phyloP scores from a whole-genome alignment of 2,888 invertebrate genomes.

The Apodemia duryi region DNA sequence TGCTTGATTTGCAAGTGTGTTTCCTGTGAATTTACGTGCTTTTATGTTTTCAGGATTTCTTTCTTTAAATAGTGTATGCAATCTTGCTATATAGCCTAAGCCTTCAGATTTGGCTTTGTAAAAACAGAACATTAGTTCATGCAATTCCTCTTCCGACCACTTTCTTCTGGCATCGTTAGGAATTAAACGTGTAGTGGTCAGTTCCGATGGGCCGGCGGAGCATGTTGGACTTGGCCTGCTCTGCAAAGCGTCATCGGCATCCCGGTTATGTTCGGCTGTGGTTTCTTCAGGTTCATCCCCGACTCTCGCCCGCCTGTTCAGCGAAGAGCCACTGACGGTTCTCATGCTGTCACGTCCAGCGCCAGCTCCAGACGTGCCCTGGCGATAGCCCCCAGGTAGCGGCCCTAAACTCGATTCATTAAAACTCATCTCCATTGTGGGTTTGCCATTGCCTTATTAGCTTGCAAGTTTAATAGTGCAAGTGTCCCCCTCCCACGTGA shows the following conservation, averaged over 20 bases:
- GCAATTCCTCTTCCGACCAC: not conserved
- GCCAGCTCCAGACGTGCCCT: no score
- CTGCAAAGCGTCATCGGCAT: not conserved
- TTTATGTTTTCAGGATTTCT: conserved; percentile 1
- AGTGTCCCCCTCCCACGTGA: no score
- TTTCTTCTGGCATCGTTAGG: conserved; percentile 3
- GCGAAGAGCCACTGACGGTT: no score
- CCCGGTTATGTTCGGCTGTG: not conserved
- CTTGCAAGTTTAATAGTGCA: no score
- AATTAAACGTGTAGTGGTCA: not conserved
- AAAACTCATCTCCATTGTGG: no score
- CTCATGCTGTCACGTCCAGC: no score
- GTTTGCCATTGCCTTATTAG: no score
- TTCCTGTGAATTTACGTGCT: not conserved
- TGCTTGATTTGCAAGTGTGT: conserved; percentile 3
- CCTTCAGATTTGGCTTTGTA: no score
- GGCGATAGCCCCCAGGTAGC: no score
- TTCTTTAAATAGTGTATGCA: conserved; percentile 5
- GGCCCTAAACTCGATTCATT: no score
- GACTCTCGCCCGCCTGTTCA: no score
- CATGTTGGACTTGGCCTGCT: not conserved
- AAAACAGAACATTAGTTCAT: no score
- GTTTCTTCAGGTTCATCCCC: not conserved
- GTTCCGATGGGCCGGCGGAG: not conserved
- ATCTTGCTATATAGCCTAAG: not conserved